Conservation (phyloP, 2,888 invertebrate species). For the Eupithecia subumbrata region DNA sequence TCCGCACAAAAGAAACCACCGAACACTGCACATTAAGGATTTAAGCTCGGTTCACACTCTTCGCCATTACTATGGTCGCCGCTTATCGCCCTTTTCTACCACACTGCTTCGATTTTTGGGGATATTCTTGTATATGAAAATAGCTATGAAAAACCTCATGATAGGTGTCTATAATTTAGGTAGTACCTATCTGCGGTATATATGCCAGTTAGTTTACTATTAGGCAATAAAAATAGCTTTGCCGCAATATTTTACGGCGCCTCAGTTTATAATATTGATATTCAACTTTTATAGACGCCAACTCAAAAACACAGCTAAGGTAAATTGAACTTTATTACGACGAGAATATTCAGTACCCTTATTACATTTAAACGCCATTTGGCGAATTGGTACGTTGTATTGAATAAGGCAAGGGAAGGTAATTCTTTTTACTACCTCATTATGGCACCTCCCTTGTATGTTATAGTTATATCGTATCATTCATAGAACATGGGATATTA, state of each 20-base stretch:
- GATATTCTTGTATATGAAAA: background rate
- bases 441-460: background rate
- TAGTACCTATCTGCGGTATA: slow-evolving; percentile 27
- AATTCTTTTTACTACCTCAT: slow-evolving; percentile 23
- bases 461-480: background rate
- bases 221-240: slow-evolving; percentile 60
- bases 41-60: slow-evolving; percentile 25
- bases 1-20: slow-evolving; percentile 34
- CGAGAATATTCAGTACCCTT: background rate
- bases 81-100: background rate
- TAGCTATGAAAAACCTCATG: background rate
- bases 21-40: slow-evolving; percentile 22
- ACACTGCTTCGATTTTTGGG: background rate
- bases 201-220: slow-evolving; percentile 56
- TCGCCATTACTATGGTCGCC: background rate
- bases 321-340: slow-evolving; percentile 7
- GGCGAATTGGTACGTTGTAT: slow-evolving; percentile 3
- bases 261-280: slow-evolving; percentile 59
- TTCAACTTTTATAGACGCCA: slow-evolving; percentile 51
- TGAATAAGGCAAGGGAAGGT: background rate
- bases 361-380: slow-evolving; percentile 23
- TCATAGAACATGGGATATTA: background rate
- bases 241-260: slow-evolving; percentile 58
- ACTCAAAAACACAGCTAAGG: slow-evolving; percentile 6
- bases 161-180: background rate